Base-by-base conservation (phyloP, 1,140 invertebrate genomes). In the Drosophila auraria region DNA sequence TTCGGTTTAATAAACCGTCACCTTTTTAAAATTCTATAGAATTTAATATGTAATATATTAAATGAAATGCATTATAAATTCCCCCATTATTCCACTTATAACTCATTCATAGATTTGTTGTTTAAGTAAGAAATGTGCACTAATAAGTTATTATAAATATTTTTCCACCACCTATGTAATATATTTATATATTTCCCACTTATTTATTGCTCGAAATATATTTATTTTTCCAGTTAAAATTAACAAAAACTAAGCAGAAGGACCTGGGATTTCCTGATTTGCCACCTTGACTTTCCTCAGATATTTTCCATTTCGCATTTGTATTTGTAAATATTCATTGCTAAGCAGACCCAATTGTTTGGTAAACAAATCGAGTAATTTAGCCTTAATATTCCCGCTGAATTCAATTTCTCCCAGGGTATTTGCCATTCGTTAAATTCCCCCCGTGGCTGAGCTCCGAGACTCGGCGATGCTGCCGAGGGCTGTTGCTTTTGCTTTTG, bases 401-500 rank as follows among this genome's bases (percentile, higher is more conserved):
- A 30, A 33, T 3, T 15, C 5, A 12, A 7, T 61, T 17, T 20
- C 5, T 17, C n/a, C 14, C 12, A 71, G 68, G 30, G 64, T 71
- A 71, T 44, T 69, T 56, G 12, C 17, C 20, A 38, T 69, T 68
- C 68, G 68, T 38, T 44, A 3, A 44, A 17, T 62, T 20, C 14
- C 56, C 14, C 53, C 53, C 33, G 17, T 56, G 54, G 27, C 40
- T 49, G 14, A 2, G 49, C 25, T 58, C 44, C 44, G 56, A 66
- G 54, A 68, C 44, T 44, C 38, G 61, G 40, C 33, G 53, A 15
- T 38, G 53, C 23, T 74, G 79, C 63, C 50, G 65, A 64, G 78
- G 53, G 66, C 62, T 58, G 44, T 45, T 54, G 74, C 76, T 66
- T 49, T 38, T 70, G 65, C 73, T 79, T 50, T 58, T 33, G 76